Evolutionary conservation across 2,113 vertebrate genomes (phyloP), one percentile per base, ranked within the genome.

Genomic region (Neopipo cinnamomea): DNA sequence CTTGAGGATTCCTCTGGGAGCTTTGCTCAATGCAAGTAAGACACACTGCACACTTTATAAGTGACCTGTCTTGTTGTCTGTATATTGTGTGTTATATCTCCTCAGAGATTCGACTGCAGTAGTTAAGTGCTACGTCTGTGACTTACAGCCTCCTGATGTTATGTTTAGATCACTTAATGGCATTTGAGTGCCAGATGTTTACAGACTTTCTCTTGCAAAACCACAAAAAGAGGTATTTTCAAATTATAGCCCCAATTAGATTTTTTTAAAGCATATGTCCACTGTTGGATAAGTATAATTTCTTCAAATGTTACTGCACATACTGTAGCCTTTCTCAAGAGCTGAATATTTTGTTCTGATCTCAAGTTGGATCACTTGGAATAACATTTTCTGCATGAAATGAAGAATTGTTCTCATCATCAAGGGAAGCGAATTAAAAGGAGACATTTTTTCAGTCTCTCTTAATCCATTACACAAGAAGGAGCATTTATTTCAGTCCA

Each of bases 401-500:
- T 68, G 59, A 77, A 42, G 78, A 89, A 91, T 91, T 90, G 91
- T 93, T 96, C 88, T 91, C 22, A 27, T 81, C 28, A 39, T 75
- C 56, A 87, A 73, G 52, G 55, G 80, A 89, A 79, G 65, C 1
- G 5, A 83, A 70, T 86, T 75, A 91, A 93, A 77, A 95, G 14
- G 37, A 94, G 67, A 37, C 35, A 17, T 70, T 75, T 37, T 85
- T 68, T 46, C 44, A 59, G 47, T 77, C 31, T 72, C 14, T 81
- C n/a, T 85, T 94, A 96, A 78, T 81, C 85, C 75, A 33, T 52
- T 91, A 77, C 22, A 90, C 72, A 96, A 95, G 63, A 84, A 95
- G n/a, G 30, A 93, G 23, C 88, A 91, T 93, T 96, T 90, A 87
- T 90, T 90, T 91, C 75, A 56, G 78, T 93, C 50, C 85, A 61